These are phyloP conservation scores for Miichthys miiuy DNA, from an alignment of 2,797 vertebrate species.

Conservation along the genomic window DNA sequence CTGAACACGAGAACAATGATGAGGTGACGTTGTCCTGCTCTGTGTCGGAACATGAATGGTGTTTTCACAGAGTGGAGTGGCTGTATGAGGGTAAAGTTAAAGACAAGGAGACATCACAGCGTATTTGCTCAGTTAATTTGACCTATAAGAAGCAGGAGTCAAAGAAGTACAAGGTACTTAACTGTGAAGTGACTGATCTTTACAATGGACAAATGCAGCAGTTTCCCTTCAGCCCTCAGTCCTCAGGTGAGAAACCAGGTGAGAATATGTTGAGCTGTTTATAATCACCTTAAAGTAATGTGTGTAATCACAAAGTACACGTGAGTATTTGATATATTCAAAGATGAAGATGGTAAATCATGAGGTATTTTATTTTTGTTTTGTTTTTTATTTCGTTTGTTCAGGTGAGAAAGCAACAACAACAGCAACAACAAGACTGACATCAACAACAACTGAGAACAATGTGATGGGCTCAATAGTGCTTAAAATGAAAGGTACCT, in stretches of 20 bases:
- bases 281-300: not conserved
- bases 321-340: not conserved
- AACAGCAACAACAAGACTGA: not conserved
- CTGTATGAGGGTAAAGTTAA: not conserved
- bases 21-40: not conserved
- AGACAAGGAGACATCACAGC: not conserved
- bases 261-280: not conserved
- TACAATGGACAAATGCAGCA: rapidly evolving
- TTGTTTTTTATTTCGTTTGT: not conserved
- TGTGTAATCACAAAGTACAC: not conserved
- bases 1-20: rapidly evolving
- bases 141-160: not conserved
- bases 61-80: slow-evolving; percentile 2
- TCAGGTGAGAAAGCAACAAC: not conserved
- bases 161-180: not conserved
- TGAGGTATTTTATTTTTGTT: not conserved
- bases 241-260: not conserved
- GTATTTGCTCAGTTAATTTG: rapidly evolving
- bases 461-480: too few species aligned
- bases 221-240: not conserved
- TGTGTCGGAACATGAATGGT: rapidly evolving
- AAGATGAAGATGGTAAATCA: not conserved
- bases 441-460: not conserved
- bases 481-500: too few species aligned
- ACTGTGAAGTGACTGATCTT: not conserved